Percentiles rank a stretch among this genome's conserved stretches.
Evolutionary conservation across 2,797 vertebrate species (phyloP).

Genomic region (Lithobates pipiens): DNA sequence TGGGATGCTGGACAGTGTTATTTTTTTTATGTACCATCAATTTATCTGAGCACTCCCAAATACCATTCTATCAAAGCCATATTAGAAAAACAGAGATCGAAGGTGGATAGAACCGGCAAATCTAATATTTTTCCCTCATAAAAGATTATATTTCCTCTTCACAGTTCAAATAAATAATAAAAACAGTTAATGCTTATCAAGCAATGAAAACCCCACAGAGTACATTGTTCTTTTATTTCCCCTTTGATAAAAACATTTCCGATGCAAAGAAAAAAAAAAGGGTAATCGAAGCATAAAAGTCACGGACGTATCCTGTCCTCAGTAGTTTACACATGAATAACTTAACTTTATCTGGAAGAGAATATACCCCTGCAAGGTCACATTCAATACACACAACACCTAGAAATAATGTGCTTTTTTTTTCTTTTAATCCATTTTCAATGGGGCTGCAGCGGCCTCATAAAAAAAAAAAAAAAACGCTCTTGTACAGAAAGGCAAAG

Average conservation of each 20-base stretch:
- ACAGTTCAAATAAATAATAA: constrained; percentile 20
- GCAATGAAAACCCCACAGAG: neutral
- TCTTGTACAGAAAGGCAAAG: constrained; percentile 55
- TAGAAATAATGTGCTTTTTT: constrained; percentile 67
- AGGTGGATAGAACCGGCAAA: neutral
- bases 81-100: neutral
- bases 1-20: neutral
- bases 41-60: neutral
- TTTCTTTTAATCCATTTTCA: constrained; percentile 70
- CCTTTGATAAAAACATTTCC: constrained; percentile 74
- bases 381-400: constrained; percentile 65
- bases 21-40: neutral
- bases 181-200: constrained; percentile 60
- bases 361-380: constrained; percentile 70
- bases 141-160: constrained; percentile 34
- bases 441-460: constrained; percentile 68
- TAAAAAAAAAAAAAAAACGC: constrained; percentile 9
- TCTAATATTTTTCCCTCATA: constrained; percentile 16
- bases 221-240: neutral
- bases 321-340: constrained; percentile 70
- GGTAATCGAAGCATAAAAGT: constrained; percentile 68
- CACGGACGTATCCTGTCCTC: constrained; percentile 60
- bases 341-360: constrained; percentile 64
- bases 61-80: constrained; percentile 6
- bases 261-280: constrained; percentile 61